Conservation (phyloP, 1,140 invertebrate genomes). For the Scaptodrosophila lebanonensis region DNA sequence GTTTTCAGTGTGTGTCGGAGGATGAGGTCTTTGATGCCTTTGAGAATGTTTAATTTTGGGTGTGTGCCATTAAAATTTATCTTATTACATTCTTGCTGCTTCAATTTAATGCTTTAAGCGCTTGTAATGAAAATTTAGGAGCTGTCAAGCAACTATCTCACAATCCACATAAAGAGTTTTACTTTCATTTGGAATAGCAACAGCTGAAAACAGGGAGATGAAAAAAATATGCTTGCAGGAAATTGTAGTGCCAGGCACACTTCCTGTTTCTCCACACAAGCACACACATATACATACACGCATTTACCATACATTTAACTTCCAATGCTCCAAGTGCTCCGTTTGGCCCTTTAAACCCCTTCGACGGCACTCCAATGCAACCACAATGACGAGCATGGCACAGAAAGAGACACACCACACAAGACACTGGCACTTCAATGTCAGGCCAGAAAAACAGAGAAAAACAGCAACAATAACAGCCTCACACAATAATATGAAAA, state of each 20-base stretch:
- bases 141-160: conserved; percentile 14
- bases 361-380: no score
- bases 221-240: conserved; percentile 22
- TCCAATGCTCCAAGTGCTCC: no score
- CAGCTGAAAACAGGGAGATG: conserved; percentile 3
- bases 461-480: conserved; percentile 11
- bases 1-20: conserved; percentile 23
- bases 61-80: conserved; percentile 64
- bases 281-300: background rate
- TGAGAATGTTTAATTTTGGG: conserved; percentile 43
- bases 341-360: no score
- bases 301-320: conserved; percentile 23
- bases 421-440: conserved; percentile 6
- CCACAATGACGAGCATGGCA: conserved; percentile 43
- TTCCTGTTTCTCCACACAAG: conserved; percentile 10
- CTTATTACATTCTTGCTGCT: conserved; percentile 28
- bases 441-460: background rate
- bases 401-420: conserved; percentile 7
- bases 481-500: background rate
- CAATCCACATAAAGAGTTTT: conserved; percentile 27
- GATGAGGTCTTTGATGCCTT: conserved; percentile 40
- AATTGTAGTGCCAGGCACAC: conserved; percentile 25
- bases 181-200: conserved; percentile 26
- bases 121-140: conserved; percentile 23
- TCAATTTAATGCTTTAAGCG: conserved; percentile 5